Conservation (phyloP, 2,888 invertebrate species). For the Allolobophora icterica region DNA sequence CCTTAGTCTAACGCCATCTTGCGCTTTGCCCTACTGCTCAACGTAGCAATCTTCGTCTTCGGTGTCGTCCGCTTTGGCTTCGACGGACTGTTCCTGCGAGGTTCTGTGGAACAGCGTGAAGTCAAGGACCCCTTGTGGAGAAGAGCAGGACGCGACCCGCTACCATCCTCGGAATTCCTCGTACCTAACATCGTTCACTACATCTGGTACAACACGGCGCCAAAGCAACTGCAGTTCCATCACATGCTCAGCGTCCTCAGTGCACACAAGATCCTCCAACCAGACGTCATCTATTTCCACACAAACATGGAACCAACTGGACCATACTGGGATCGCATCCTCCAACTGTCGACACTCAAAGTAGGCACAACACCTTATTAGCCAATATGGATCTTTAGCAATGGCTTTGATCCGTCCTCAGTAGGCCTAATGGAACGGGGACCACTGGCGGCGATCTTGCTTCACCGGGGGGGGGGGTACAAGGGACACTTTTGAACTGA, state of each 20-base stretch:
- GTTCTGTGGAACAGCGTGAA: not conserved
- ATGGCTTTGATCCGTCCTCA: not conserved
- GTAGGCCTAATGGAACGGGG: not conserved
- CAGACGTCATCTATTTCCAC: slow-evolving; percentile 49
- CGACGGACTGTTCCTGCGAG: not conserved
- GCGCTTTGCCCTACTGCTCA: slow-evolving; percentile 24
- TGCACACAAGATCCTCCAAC: slow-evolving; percentile 48
- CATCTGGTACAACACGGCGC: slow-evolving; percentile 50
- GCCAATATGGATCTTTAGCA: not conserved
- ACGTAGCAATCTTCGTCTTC: not conserved
- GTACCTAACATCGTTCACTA: slow-evolving; percentile 52
- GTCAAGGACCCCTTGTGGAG: not conserved
- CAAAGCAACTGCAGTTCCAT: slow-evolving; percentile 47
- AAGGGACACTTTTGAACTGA: too few relatives aligned
- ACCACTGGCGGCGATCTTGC: too few relatives aligned
- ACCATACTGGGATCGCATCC: slow-evolving; percentile 48
- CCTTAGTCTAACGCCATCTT: not conserved
- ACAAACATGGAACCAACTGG: slow-evolving; percentile 50
- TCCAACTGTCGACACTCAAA: slow-evolving; percentile 45
- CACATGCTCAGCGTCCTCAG: slow-evolving; percentile 51
- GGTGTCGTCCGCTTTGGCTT: slow-evolving; percentile 28
- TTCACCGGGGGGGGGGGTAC: too few relatives aligned
- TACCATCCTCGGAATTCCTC: slow-evolving; percentile 21
- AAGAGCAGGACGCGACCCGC: not conserved
- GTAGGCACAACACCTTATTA: slow-evolving; percentile 23